A percentile compares a stretch with the other conserved stretches of the same genome.
phyloP scores from a whole-genome alignment of 2,888 invertebrate genomes.

The Schizaphis graminum region DNA sequence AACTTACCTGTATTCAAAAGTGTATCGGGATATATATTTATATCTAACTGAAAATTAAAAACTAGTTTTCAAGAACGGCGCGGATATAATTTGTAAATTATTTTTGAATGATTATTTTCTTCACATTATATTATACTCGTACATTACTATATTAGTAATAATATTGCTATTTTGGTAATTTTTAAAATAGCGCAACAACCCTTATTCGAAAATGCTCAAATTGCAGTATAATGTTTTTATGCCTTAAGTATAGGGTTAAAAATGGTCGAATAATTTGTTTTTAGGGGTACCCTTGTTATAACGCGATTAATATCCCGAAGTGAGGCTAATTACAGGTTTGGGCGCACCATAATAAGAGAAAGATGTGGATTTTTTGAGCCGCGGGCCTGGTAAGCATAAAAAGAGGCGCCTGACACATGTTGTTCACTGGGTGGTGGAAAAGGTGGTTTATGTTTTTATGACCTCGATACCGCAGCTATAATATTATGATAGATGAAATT shows the following conservation, averaged over 20 bases:
- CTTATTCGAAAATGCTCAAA: background rate
- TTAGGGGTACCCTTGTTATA: constrained; percentile 55
- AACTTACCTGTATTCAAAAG: background rate
- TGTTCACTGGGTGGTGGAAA: constrained; percentile 47
- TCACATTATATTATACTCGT: background rate
- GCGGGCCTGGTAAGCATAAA: constrained; percentile 42
- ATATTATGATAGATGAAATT: constrained; percentile 50
- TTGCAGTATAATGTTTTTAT: background rate
- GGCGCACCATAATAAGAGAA: constrained; percentile 52
- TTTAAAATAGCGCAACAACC: constrained; percentile 6
- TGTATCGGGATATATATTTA: background rate
- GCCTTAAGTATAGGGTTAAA: constrained; percentile 56
- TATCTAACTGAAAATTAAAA: background rate
- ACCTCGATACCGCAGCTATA: constrained; percentile 45
- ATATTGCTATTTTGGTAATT: constrained; percentile 31
- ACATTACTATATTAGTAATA: background rate
- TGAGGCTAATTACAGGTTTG: constrained; percentile 56
- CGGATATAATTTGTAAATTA: background rate
- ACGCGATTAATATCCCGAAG: constrained; percentile 60
- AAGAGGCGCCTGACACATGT: constrained; percentile 63
- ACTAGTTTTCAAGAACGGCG: background rate
- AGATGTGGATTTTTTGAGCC: constrained; percentile 58
- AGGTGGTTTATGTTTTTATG: constrained; percentile 65
- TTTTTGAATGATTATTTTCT: background rate
- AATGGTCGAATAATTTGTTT: constrained; percentile 39